phyloP scores from a whole-genome alignment of 2,797 vertebrate species.

The Hephaestus fuliginosus region DNA sequence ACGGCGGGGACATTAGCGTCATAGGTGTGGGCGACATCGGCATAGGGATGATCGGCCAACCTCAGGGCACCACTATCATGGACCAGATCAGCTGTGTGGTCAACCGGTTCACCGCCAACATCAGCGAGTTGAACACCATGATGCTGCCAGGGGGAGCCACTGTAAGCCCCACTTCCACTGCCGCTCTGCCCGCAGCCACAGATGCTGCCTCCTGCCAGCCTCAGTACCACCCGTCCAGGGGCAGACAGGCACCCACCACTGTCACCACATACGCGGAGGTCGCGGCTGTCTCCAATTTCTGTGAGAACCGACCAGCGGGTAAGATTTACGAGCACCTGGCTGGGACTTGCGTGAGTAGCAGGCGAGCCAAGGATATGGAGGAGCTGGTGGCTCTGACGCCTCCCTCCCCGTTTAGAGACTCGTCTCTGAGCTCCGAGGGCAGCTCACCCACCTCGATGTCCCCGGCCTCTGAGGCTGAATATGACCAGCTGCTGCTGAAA shows the following conservation, averaged over 20 bases:
- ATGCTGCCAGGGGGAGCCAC: slow-evolving; percentile 91
- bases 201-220: slow-evolving; percentile 82
- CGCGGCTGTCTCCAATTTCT: slow-evolving; percentile 87
- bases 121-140: slow-evolving; percentile 98
- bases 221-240: slow-evolving; percentile 85
- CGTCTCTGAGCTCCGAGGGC: slow-evolving; percentile 92
- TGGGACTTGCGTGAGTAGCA: slow-evolving; percentile 85
- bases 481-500: slow-evolving; percentile 94
- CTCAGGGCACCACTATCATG: slow-evolving; percentile 94
- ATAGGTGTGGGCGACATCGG: slow-evolving; percentile 76
- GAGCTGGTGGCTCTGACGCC: slow-evolving; percentile 93
- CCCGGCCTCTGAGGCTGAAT: slow-evolving; percentile 92
- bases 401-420: slow-evolving; percentile 98
- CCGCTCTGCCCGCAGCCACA: slow-evolving; percentile 32
- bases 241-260: slow-evolving; percentile 88
- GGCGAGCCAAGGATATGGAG: slow-evolving; percentile 88
- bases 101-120: slow-evolving; percentile 97
- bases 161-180: slow-evolving; percentile 48
- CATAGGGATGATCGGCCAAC: slow-evolving; percentile 80
- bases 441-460: slow-evolving; percentile 92
- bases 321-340: slow-evolving; percentile 78
- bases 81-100: slow-evolving; percentile 99
- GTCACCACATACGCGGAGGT: slow-evolving; percentile 95
- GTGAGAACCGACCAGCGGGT: slow-evolving; percentile 68
- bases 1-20: slow-evolving; percentile 60